Evolutionary conservation across 2,113 vertebrate genomes (phyloP).

Genomic region (Urocynchramus pylzowi): DNA sequence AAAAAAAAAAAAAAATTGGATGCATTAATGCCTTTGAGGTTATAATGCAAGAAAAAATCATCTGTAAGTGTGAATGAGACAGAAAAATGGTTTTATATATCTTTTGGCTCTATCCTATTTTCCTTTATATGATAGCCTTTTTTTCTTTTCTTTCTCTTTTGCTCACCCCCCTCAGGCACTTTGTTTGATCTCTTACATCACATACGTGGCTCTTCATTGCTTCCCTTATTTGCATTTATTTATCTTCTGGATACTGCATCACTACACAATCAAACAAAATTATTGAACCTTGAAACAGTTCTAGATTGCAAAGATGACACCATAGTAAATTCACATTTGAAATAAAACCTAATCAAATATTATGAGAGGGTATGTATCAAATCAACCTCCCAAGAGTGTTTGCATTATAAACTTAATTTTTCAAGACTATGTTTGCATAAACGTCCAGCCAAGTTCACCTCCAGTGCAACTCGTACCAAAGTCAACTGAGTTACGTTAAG

Average conservation of each 20-base stretch:
- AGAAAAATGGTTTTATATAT: not conserved
- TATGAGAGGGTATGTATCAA: conserved; percentile 50
- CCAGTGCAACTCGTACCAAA: not conserved
- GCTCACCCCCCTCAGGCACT: not conserved
- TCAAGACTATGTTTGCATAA: conserved; percentile 31
- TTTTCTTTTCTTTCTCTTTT: not conserved
- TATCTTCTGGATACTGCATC: conserved; percentile 25
- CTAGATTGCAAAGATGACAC: conserved; percentile 66
- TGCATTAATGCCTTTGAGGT: not conserved
- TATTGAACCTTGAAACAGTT: conserved; percentile 69
- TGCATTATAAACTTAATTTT: conserved; percentile 45
- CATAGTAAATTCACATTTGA: conserved; percentile 62
- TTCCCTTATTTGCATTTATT: conserved; percentile 59
- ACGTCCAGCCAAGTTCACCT: conserved; percentile 24
- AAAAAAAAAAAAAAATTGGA: not conserved
- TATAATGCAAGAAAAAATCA: not conserved
- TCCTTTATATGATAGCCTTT: not conserved
- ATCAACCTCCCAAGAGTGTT: conserved; percentile 29
- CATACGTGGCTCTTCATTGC: not conserved
- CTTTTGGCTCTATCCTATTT: not conserved
- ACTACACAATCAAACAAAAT: conserved; percentile 59
- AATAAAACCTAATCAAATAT: conserved; percentile 67
- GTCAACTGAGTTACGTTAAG: not conserved
- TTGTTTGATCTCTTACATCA: conserved; percentile 37
- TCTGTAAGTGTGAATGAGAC: not conserved